Base-by-base conservation (phyloP, 1,140 invertebrate species). In the Drosophila grimshawi region DNA sequence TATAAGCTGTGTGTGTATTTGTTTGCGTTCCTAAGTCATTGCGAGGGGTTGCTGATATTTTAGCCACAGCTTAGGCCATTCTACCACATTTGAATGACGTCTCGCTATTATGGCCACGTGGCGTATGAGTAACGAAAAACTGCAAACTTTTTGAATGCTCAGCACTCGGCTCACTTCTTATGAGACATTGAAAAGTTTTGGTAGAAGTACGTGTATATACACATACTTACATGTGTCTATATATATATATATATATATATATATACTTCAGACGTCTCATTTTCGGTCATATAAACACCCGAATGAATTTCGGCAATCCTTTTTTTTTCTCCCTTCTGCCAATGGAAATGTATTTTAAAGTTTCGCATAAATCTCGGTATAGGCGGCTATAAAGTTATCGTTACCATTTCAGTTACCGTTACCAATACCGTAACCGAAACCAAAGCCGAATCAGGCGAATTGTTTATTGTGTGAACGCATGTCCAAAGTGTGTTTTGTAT, bases 311-410 rank as follows among this genome's bases (percentile, higher is more conserved):
- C 53, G 60, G 45, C 68, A 62, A 43, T 19, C 62, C 57, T 56
- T 57, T 53, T 63, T 41, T 2, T 19, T 43, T 43, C 37, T 56
- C 3, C 19, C 11, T 70, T 56, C 53, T 77, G 68, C 72, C 66
- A 78, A 75, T 85, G 81, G 62, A 72, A 86, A 78, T 77, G 66
- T 77, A 86, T 86, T 79, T 86, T 78, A 79, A 88, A 86, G 80
- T 70, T 86, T 78, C 49, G 51, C 60, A 73, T 72, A 86, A 86
- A 86, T 81, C 81, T 78, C 60, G 68, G 76, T 76, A 65, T 61
- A 68, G 72, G 62, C 61, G 63, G 66, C 62, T 46, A 63, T 67
- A 66, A 43, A 27, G 41, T 43, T 43, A 43, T n/a, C 41, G 41
- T 43, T 43, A 19, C 19, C 19, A 19, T 19, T 19, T 19, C 19